Percentiles rank a stretch among this genome's conserved stretches.
Evolutionary conservation across 2,113 vertebrate genomes (phyloP).

Genomic region (Saguinus midas): DNA sequence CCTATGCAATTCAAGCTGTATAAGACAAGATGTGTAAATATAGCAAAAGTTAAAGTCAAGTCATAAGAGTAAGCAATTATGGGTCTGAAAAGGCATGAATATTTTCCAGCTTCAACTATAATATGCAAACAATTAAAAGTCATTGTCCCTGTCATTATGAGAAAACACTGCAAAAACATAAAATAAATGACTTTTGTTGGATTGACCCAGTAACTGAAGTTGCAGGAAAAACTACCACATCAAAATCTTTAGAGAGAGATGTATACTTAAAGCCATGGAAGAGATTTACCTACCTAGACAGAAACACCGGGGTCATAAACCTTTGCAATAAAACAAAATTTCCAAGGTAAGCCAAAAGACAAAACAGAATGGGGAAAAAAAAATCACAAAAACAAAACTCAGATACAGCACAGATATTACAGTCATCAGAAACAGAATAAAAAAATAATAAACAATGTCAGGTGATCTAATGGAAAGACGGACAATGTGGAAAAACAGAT

Average conservation of each 20-base stretch:
- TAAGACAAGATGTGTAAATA: background rate
- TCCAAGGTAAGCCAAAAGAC: too few species aligned
- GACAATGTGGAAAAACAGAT: background rate
- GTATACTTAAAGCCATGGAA: rapidly evolving
- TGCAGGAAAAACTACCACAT: background rate
- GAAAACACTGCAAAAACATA: background rate
- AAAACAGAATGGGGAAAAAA: background rate
- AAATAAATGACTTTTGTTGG: background rate
- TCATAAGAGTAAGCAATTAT: background rate
- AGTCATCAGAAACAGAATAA: background rate
- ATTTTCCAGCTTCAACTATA: background rate
- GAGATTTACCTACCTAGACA: background rate
- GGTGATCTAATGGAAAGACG: background rate
- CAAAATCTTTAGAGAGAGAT: background rate
- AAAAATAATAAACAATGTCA: background rate
- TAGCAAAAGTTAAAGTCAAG: background rate
- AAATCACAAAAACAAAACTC: background rate
- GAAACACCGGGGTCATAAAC: background rate
- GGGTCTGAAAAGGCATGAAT: background rate
- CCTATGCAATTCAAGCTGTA: background rate
- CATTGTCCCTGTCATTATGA: background rate
- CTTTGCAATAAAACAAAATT: background rate
- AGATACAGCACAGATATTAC: background rate
- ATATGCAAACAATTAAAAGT: background rate
- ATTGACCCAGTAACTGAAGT: background rate